Evolutionary conservation across 2,797 vertebrate species (phyloP), one percentile per base, ranked within the genome.

Genomic region (Tenualosa ilisha): DNA sequence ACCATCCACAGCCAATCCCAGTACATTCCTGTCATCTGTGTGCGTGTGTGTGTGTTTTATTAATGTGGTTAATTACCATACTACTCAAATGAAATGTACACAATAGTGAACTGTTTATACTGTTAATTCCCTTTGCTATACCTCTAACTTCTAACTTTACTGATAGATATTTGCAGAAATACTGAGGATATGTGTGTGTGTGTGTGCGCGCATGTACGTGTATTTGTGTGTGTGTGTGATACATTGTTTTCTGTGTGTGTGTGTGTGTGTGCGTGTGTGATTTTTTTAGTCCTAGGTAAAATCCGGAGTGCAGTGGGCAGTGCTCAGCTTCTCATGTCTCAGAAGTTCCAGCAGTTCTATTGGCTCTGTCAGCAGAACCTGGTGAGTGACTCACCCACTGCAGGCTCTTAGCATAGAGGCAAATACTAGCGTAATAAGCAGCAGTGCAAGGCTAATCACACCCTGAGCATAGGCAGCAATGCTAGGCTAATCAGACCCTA

Each of bases 261-360:
- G 81, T 53, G n/a, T 72, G 56, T 82, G 68, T 83, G 24, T 65
- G 68, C 50, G 13, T 37, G n/a, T 24, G 53, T 83, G 84, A 31
- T n/a, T 81, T 82, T 61, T 46, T 84, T 72, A 89, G 86, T 88
- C 86, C 86, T 89, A 90, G 88, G 89, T 85, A 87, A 91, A 88
- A 89, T 89, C 86, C 86, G 87, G 83, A 88, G 84, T 86, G 86
- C 85, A 81, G 88, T 90, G 81, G 89, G 87, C 85, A 89, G 87
- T 24, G 89, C 90, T 84, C 86, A 88, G 54, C 89, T 89, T 88
- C 85, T 89, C 50, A 90, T 99, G 98, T 99, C 98, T 89, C 98
- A 99, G 95, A 99, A 99, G 93, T 99, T 99, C 95, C 98, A 99
- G 94, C 98, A 99, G 92, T 99, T 99, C 94, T 99, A 99, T 92